Conservation (phyloP, 2,797 vertebrate genomes). For the Platalea minor region DNA sequence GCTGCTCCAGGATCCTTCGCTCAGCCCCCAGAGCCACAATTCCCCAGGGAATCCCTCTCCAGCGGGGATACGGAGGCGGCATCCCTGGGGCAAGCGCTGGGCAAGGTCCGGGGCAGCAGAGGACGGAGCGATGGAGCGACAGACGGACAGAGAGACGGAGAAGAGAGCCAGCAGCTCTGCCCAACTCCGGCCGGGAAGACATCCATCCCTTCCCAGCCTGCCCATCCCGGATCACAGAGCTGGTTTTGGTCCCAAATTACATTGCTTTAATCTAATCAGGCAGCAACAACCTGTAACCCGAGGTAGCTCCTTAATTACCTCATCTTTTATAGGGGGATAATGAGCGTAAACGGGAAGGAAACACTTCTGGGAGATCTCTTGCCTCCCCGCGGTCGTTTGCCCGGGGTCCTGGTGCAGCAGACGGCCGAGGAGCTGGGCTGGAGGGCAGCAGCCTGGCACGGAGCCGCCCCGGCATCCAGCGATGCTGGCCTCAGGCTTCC, state of each 20-base stretch:
- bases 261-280: constrained; percentile 39
- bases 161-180: background rate
- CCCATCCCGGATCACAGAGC: background rate
- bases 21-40: background rate
- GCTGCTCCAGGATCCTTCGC: background rate
- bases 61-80: background rate
- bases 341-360: background rate
- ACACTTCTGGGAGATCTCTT: background rate
- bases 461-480: background rate
- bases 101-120: background rate
- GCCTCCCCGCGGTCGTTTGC: background rate
- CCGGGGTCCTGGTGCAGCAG: background rate
- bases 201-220: background rate
- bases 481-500: background rate
- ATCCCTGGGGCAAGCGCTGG: background rate
- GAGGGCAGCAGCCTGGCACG: background rate
- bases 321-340: constrained; percentile 6
- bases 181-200: background rate
- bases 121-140: background rate
- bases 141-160: background rate
- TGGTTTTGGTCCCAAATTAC: constrained; percentile 1
- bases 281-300: constrained; percentile 15
- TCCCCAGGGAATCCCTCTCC: background rate
- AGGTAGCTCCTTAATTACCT: constrained; percentile 41
- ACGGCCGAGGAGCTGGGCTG: background rate